These are phyloP conservation scores for Lacanobia wlatinum DNA, from an alignment of 2,888 invertebrate species.

Conservation along the genomic window DNA sequence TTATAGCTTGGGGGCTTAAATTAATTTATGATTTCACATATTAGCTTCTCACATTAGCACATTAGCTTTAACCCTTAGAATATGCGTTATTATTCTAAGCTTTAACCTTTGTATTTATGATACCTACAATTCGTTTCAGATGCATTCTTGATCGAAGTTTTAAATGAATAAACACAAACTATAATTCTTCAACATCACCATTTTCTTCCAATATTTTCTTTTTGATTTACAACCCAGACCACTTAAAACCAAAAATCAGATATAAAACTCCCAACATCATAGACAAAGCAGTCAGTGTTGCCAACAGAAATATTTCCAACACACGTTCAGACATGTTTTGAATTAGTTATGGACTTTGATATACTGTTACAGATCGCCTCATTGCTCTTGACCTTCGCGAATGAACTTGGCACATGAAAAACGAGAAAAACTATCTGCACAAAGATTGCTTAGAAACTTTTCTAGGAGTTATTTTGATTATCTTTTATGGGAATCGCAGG, in stretches of 20 bases:
- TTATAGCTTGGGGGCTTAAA: too few relatives aligned
- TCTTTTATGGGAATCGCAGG: conserved; percentile 30
- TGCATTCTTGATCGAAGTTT: background rate
- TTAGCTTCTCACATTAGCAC: too few relatives aligned
- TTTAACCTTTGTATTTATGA: too few relatives aligned
- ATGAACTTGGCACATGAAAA: conserved; percentile 36
- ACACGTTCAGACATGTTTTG: conserved; percentile 51
- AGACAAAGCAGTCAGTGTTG: conserved; percentile 35
- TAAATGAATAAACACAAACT: background rate
- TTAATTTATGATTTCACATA: too few relatives aligned
- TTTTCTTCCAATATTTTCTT: background rate
- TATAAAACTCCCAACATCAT: conserved; percentile 1
- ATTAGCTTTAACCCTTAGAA: too few relatives aligned
- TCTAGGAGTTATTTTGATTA: conserved; percentile 42
- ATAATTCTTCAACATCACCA: background rate
- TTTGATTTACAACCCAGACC: background rate
- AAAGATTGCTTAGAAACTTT: conserved; percentile 52
- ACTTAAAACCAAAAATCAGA: background rate
- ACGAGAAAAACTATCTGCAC: conserved; percentile 26
- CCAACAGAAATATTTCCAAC: conserved; percentile 42
- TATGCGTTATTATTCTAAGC: too few relatives aligned
- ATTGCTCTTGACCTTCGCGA: conserved; percentile 60
- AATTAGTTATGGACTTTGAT: conserved; percentile 64
- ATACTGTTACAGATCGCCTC: conserved; percentile 53
- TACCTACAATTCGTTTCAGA: too few relatives aligned